Evolutionary conservation across 2,113 vertebrate species (phyloP).

Genomic region (Bucco capensis): DNA sequence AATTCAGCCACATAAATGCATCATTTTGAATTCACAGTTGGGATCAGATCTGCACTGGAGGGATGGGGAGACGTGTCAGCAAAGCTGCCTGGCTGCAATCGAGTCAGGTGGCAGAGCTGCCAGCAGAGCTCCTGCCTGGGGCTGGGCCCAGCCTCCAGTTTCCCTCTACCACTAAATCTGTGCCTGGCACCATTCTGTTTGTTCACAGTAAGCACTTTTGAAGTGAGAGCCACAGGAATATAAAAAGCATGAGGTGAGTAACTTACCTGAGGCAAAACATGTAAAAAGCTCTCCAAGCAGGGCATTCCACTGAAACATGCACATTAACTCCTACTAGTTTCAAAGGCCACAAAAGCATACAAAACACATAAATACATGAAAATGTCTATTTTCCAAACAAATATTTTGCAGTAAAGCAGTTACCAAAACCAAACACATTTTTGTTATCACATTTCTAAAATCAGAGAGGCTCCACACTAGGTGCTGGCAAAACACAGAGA

Average conservation of each 20-base stretch:
- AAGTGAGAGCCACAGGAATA: background rate
- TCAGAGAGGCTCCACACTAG: background rate
- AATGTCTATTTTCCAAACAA: background rate
- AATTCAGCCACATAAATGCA: background rate
- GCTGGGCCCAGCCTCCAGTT: background rate
- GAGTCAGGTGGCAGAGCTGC: background rate
- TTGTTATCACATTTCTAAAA: background rate
- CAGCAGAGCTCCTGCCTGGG: background rate
- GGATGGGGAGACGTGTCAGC: background rate
- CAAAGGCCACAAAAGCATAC: background rate
- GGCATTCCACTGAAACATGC: background rate
- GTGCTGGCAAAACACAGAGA: background rate
- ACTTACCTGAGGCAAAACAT: constrained; percentile 18
- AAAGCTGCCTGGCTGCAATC: background rate
- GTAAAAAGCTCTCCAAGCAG: background rate
- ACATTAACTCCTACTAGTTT: background rate
- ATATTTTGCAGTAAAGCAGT: background rate
- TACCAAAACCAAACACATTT: background rate
- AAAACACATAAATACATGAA: background rate
- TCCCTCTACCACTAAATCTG: background rate
- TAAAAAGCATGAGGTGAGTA: background rate
- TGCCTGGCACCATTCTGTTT: background rate
- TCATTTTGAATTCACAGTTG: background rate
- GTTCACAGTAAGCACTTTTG: background rate
- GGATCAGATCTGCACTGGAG: background rate